These are phyloP conservation scores for Reinhardtius hippoglossoides DNA, from an alignment of 2,113 vertebrate genomes.

Conservation along the genomic window DNA sequence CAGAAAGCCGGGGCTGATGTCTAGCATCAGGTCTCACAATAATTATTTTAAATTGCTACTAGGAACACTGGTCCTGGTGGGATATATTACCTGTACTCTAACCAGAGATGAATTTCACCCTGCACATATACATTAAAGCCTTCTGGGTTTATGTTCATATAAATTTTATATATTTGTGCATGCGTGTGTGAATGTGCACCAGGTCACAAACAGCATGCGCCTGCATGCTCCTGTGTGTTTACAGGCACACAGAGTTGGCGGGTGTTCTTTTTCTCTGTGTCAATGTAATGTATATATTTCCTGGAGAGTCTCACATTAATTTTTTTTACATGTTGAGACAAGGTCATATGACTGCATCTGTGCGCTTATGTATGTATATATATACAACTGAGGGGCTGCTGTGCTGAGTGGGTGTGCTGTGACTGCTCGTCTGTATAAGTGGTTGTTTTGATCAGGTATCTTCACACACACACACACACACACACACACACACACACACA, in stretches of 20 bases:
- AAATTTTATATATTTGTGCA: slow-evolving; percentile 20
- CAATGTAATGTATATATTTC: slow-evolving; percentile 21
- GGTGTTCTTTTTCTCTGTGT: slow-evolving; percentile 34
- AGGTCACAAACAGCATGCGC: slow-evolving; percentile 18
- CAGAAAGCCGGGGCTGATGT: slow-evolving; percentile 91
- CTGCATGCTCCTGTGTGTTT: slow-evolving; percentile 3
- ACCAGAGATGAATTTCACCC: slow-evolving; percentile 90
- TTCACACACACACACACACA: neutral
- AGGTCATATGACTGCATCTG: slow-evolving; percentile 59
- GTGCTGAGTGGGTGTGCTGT: slow-evolving; percentile 35
- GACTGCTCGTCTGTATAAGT: slow-evolving; percentile 62
- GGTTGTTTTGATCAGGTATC: slow-evolving; percentile 54
- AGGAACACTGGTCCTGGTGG: slow-evolving; percentile 93
- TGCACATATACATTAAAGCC: slow-evolving; percentile 79
- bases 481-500: no score
- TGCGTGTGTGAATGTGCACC: neutral
- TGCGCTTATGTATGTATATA: slow-evolving; percentile 44
- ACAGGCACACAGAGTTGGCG: neutral
- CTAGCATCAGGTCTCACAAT: slow-evolving; percentile 95
- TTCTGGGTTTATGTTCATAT: slow-evolving; percentile 48
- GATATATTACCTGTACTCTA: slow-evolving; percentile 95
- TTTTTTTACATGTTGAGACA: slow-evolving; percentile 51
- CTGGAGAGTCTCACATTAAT: slow-evolving; percentile 36
- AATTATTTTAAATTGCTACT: slow-evolving; percentile 98
- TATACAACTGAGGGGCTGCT: slow-evolving; percentile 36